Evolutionary conservation across 1,140 invertebrate genomes (phyloP), one percentile per base, ranked within the genome.

Genomic region (Nilaparvata lugens): DNA sequence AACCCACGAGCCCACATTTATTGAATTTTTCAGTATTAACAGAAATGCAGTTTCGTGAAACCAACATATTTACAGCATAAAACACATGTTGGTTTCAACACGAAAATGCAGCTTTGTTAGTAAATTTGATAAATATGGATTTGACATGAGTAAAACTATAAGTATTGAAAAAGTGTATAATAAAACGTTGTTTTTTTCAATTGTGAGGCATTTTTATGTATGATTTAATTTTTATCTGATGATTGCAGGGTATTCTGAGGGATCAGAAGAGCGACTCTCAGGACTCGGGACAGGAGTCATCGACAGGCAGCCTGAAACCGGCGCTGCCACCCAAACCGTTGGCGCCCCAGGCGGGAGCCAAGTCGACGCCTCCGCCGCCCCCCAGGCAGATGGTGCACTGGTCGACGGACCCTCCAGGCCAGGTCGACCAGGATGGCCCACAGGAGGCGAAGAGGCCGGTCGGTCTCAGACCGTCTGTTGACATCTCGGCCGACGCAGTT

Each of bases 281-380:
- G 11, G 18, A 38, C 21, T 25, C 58, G 2, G 56, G 43, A 25
- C 31, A 9, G 45, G 31, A 51, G 28, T 58, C 16, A 52, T 23
- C n/a, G 23, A 23, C 51, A 52, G 18, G 14, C 14, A 31, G 48
- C 28, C n/a, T 75, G 42, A 83, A 87, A 69, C 87, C 87, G 31
- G 85, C 84, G 4, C 70, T 88, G 73, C 85, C 86, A 52, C 86
- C 86, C 1, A 88, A 89, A 76, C 86, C 87, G 57, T 77, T 79
- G 16, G 77, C 77, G 7, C 78, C 73, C 31, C 31, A 35, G 31
- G 31, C 31, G 31, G 31, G 31, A 11, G 64, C 63, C 7, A 73
- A 75, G 62, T 70, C 71, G 13, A 72, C 69, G 7, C 71, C 71
- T 0, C 71, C 76, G 54, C 76, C 75, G 5, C 76, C 75, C 9